These are phyloP conservation scores for Hyperoplus immaculatus DNA, from an alignment of 2,797 vertebrate species.

Conservation along the genomic window DNA sequence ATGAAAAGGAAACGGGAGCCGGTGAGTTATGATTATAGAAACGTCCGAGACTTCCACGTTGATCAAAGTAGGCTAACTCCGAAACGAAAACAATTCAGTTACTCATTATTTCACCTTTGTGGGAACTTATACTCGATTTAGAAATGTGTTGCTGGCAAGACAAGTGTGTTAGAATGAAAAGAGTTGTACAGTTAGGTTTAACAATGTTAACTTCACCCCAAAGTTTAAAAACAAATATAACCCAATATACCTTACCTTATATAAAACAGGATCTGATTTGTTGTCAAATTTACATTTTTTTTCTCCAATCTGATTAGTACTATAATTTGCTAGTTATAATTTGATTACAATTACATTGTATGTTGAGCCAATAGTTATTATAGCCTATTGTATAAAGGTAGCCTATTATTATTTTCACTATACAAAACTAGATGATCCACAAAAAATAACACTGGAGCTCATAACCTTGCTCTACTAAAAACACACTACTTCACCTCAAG, in stretches of 20 bases:
- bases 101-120: background rate
- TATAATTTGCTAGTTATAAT: background rate
- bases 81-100: fast-evolving
- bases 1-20: slow-evolving; percentile 92
- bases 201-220: background rate
- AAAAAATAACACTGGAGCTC: background rate
- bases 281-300: background rate
- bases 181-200: background rate
- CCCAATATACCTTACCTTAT: background rate
- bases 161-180: background rate
- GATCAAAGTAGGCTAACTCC: background rate
- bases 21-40: slow-evolving; percentile 80
- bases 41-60: too few species aligned
- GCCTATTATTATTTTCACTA: too few species aligned
- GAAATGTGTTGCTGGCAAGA: too few species aligned
- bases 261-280: background rate
- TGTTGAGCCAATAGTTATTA: background rate
- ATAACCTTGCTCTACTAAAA: too few species aligned
- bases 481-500: background rate
- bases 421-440: background rate
- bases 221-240: background rate
- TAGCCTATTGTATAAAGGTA: too few species aligned
- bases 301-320: background rate
- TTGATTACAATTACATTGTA: background rate
- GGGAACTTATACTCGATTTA: too few species aligned